Conservation (phyloP, 2,113 vertebrate species). For the Pycnonotus jocosus region DNA sequence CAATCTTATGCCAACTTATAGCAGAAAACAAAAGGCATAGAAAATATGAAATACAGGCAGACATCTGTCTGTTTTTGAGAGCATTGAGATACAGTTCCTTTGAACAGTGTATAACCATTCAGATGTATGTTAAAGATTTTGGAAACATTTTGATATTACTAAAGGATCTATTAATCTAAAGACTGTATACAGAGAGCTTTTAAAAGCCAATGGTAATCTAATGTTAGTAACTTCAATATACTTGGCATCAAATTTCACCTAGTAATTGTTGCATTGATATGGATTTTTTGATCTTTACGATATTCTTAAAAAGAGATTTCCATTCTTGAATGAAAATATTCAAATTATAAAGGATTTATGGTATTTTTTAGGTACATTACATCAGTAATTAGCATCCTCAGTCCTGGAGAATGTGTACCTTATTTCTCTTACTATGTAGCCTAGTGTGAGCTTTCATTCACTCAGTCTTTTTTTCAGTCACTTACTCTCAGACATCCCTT, state of each 20-base stretch:
- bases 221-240: neutral
- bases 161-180: neutral
- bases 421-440: neutral
- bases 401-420: neutral
- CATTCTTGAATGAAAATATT: neutral
- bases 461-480: neutral
- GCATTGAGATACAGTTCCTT: neutral
- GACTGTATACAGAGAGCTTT: neutral
- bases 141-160: neutral
- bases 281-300: neutral
- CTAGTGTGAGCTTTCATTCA: neutral
- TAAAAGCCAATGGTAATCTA: neutral
- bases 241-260: neutral
- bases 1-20: neutral
- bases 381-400: neutral
- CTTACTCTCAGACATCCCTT: neutral
- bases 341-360: neutral
- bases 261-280: neutral
- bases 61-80: neutral
- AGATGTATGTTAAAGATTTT: neutral
- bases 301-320: neutral
- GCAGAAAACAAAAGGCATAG: neutral
- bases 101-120: neutral
- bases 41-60: neutral
- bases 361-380: neutral